Percentiles rank a stretch among this genome's conserved stretches.
These are phyloP conservation scores for Drosophila malerkotliana DNA, from an alignment of 1,140 invertebrate genomes.

Conservation along the genomic window DNA sequence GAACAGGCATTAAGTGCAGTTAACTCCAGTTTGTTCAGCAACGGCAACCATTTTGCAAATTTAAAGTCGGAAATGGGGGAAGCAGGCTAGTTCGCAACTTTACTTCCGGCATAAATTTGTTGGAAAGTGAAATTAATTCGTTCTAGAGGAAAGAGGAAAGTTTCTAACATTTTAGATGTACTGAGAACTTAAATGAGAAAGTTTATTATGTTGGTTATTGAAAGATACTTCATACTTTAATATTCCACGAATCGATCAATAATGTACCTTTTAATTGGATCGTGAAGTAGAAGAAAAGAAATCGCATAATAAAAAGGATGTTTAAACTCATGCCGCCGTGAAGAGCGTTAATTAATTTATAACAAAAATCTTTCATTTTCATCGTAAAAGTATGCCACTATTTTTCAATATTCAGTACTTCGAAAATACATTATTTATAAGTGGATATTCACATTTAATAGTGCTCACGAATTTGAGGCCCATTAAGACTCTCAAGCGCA, in stretches of 20 bases:
- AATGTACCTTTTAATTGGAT: background rate
- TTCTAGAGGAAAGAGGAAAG: constrained; percentile 11
- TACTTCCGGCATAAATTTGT: constrained; percentile 46
- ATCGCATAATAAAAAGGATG: background rate
- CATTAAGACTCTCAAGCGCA: no score
- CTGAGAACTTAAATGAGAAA: constrained; percentile 17
- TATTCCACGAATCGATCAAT: background rate
- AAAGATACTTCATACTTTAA: constrained; percentile 2
- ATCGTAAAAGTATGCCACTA: background rate
- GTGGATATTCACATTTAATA: background rate
- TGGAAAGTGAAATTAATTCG: constrained; percentile 38
- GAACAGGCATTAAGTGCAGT: constrained; percentile 61
- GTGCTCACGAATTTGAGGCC: background rate
- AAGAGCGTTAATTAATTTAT: background rate
- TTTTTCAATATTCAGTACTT: background rate
- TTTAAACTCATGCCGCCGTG: background rate
- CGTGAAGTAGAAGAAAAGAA: background rate
- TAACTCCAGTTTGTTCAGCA: constrained; percentile 29
- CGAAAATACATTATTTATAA: background rate
- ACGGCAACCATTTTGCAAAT: constrained; percentile 36
- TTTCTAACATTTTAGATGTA: constrained; percentile 15
- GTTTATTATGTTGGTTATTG: constrained; percentile 15
- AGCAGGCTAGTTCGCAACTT: constrained; percentile 25
- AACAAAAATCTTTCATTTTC: background rate
- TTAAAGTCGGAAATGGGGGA: constrained; percentile 22